Conservation (phyloP, 2,797 vertebrate species). For the Onychomys arenicola region DNA sequence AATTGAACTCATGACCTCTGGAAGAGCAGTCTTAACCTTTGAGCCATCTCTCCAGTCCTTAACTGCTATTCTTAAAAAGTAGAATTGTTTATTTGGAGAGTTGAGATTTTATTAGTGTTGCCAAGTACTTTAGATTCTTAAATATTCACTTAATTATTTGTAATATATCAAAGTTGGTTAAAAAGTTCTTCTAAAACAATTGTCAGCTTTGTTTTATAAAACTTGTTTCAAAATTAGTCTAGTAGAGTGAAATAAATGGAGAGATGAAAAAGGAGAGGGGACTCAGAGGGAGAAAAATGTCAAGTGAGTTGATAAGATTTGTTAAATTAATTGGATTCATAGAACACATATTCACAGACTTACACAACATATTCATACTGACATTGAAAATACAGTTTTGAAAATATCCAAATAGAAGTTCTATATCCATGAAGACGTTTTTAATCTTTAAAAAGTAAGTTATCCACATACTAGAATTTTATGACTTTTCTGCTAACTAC, state of each 20-base stretch:
- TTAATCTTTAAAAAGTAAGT: conserved; percentile 65
- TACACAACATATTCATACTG: conserved; percentile 71
- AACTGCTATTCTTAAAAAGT: conserved; percentile 57
- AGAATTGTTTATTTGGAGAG: conserved; percentile 46
- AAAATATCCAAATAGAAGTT: conserved; percentile 77
- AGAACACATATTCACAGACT: conserved; percentile 73
- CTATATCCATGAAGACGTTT: conserved; percentile 65
- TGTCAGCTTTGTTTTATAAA: conserved; percentile 75
- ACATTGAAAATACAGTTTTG: conserved; percentile 77
- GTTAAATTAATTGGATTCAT: conserved; percentile 80
- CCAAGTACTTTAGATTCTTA: conserved; percentile 68
- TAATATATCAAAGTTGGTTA: conserved; percentile 68
- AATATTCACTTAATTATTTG: conserved; percentile 72
- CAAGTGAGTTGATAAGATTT: conserved; percentile 79
- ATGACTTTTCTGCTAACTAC: conserved; percentile 59
- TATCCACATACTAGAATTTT: conserved; percentile 54
- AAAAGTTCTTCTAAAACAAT: conserved; percentile 70
- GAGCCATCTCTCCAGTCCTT: no score
- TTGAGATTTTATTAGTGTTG: conserved; percentile 70
- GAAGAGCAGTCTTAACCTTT: no score
- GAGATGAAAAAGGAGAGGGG: conserved; percentile 39
- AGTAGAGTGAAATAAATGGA: conserved; percentile 62
- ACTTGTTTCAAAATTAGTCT: conserved; percentile 74
- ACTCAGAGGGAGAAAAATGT: conserved; percentile 75
- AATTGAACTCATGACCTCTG: no score